phyloP scores from a whole-genome alignment of 2,797 vertebrate species.

The Pipistrellus pygmaeus region DNA sequence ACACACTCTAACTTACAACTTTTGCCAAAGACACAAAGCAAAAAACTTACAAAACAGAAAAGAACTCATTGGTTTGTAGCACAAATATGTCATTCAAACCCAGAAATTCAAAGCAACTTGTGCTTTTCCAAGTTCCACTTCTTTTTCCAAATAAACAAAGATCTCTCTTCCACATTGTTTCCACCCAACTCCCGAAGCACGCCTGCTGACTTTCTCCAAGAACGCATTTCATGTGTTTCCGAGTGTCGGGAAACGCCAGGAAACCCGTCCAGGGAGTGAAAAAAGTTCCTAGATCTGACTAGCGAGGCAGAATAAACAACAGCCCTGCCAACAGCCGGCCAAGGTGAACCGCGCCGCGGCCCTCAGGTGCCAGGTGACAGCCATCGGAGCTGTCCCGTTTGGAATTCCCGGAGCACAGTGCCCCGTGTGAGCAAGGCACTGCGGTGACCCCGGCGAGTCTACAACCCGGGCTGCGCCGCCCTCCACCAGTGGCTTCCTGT shows the following conservation, averaged over 20 bases:
- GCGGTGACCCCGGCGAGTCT: not conserved
- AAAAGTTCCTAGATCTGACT: slow-evolving; percentile 81
- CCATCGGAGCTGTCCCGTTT: slow-evolving; percentile 75
- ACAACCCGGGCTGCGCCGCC: not conserved
- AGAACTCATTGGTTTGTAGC: not conserved
- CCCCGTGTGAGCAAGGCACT: slow-evolving; percentile 74
- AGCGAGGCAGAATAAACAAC: slow-evolving; percentile 80
- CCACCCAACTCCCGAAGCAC: slow-evolving; percentile 83
- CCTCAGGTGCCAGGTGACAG: slow-evolving; percentile 74
- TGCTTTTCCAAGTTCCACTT: slow-evolving; percentile 84
- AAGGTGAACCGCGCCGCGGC: slow-evolving; percentile 74
- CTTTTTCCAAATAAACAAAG: slow-evolving; percentile 86
- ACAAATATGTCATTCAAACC: slow-evolving; percentile 78
- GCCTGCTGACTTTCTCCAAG: slow-evolving; percentile 82
- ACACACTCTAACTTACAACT: not conserved
- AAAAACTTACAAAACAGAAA: not conserved
- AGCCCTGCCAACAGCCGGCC: slow-evolving; percentile 79
- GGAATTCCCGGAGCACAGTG: slow-evolving; percentile 72
- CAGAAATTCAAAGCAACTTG: slow-evolving; percentile 80
- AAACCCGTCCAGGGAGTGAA: slow-evolving; percentile 83
- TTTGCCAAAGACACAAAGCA: not conserved
- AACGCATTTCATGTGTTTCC: slow-evolving; percentile 84
- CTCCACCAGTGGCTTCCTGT: not conserved
- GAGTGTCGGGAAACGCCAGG: slow-evolving; percentile 83
- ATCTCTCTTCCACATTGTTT: slow-evolving; percentile 85